Percentiles rank a stretch among this genome's conserved stretches.
Conservation (phyloP, 2,888 invertebrate genomes). For the Scelioninae gen. 1 region DNA sequence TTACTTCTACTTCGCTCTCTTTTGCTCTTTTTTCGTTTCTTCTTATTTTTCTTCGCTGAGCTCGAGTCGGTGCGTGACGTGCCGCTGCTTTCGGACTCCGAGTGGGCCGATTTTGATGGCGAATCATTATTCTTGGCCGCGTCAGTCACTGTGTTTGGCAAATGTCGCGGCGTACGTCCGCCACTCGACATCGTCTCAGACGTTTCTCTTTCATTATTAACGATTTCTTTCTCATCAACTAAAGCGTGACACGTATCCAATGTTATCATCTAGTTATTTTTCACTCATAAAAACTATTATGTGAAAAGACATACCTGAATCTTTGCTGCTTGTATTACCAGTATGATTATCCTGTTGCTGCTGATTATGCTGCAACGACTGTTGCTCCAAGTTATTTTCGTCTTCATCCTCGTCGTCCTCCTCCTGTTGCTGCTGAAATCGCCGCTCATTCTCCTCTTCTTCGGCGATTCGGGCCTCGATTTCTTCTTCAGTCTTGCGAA, state of each 20-base stretch:
- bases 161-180: conserved; percentile 78
- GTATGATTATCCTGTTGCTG: conserved; percentile 80
- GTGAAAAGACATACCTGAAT: conserved; percentile 79
- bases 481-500: conserved; percentile 90
- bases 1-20: conserved; percentile 76
- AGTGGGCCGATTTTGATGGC: conserved; percentile 75
- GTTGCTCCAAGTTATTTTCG: conserved; percentile 23
- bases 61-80: conserved; percentile 73
- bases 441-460: conserved; percentile 85
- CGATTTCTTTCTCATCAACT: conserved; percentile 83
- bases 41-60: conserved; percentile 65
- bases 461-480: conserved; percentile 89
- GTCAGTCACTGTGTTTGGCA: conserved; percentile 71
- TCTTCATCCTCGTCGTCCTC: conserved; percentile 72
- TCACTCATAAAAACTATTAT: conserved; percentile 43
- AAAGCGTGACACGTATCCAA: conserved; percentile 75
- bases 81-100: conserved; percentile 72
- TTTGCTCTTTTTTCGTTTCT: conserved; percentile 69
- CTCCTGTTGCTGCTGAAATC: conserved; percentile 72
- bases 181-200: conserved; percentile 81
- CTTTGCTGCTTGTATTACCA: conserved; percentile 82
- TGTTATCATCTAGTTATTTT: conserved; percentile 43
- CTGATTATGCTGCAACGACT: conserved; percentile 30
- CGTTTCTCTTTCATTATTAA: conserved; percentile 82
- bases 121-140: conserved; percentile 72